Evolutionary conservation across 2,888 invertebrate genomes (phyloP).

Genomic region (Tridacna crocea): DNA sequence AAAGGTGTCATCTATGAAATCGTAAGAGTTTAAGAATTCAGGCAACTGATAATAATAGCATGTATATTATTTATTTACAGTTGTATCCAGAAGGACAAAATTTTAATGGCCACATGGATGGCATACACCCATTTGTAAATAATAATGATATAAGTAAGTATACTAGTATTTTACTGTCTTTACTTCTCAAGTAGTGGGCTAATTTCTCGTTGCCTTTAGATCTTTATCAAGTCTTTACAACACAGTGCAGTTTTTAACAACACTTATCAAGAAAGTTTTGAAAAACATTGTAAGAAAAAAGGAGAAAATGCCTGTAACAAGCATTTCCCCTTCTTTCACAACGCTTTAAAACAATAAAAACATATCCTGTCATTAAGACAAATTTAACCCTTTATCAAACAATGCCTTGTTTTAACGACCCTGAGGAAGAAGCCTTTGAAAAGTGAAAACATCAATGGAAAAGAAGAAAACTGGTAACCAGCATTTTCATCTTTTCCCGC

Average conservation of each 20-base stretch:
- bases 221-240: too few relatives aligned
- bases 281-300: neutral
- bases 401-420: too few relatives aligned
- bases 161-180: neutral
- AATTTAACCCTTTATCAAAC: too few relatives aligned
- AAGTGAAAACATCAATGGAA: too few relatives aligned
- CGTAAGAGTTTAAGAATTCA: too few relatives aligned
- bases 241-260: too few relatives aligned
- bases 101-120: constrained; percentile 68
- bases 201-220: too few relatives aligned
- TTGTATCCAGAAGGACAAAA: constrained; percentile 68
- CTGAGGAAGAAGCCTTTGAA: neutral
- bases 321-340: neutral
- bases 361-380: neutral
- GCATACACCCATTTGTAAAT: constrained; percentile 72
- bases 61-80: constrained; percentile 53
- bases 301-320: neutral
- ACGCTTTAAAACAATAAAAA: neutral
- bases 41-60: too few relatives aligned
- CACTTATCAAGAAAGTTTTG: neutral
- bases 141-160: constrained; percentile 66
- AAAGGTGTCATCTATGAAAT: too few relatives aligned
- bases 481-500: too few relatives aligned
- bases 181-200: too few relatives aligned
- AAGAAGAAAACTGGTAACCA: too few relatives aligned